Percentiles rank a stretch among this genome's conserved stretches.
Conservation (phyloP, 2,113 vertebrate genomes). For the Girardinichthys multiradiatus region DNA sequence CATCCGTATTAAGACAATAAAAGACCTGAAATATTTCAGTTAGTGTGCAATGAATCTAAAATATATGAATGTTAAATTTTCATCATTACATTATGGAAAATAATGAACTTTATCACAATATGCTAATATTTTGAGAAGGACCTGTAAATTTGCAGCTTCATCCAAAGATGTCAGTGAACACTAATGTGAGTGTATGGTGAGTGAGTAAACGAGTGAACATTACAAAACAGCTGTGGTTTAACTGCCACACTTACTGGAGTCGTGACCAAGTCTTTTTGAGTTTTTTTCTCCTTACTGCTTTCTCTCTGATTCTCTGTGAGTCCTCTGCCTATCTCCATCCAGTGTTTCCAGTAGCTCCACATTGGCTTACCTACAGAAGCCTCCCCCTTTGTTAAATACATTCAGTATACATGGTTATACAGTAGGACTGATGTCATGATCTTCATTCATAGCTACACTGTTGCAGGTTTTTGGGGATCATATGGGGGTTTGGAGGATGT, state of each 20-base stretch:
- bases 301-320: background rate
- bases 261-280: constrained; percentile 15
- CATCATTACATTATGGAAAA: too few species aligned
- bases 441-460: constrained; percentile 32
- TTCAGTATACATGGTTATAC: constrained; percentile 64
- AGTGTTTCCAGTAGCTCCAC: constrained; percentile 16
- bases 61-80: too few species aligned
- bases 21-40: too few species aligned
- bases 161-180: background rate
- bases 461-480: background rate
- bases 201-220: background rate
- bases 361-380: background rate
- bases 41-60: too few species aligned
- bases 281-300: background rate
- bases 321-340: background rate
- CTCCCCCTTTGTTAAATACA: constrained; percentile 51
- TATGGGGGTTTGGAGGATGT: constrained; percentile 25
- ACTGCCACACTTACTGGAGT: background rate
- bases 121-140: too few species aligned
- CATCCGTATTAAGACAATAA: too few species aligned
- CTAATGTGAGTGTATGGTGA: background rate
- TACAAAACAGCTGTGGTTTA: background rate
- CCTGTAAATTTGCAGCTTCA: background rate
- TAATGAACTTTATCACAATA: too few species aligned
- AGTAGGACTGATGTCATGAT: constrained; percentile 26